Conservation (phyloP, 2,113 vertebrate genomes). For the Mus pahari region DNA sequence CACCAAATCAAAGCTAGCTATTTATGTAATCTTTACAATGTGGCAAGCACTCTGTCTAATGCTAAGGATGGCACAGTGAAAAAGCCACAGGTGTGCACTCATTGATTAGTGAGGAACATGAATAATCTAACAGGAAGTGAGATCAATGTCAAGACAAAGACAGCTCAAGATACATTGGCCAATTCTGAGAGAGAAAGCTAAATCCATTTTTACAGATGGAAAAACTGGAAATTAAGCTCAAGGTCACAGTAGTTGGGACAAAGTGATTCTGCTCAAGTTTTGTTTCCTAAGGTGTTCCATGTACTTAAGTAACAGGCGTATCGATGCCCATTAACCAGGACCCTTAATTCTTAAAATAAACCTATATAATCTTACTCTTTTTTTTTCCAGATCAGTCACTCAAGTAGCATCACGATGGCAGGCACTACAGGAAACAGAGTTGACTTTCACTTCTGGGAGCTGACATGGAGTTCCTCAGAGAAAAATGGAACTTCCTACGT, state of each 20-base stretch:
- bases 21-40: background rate
- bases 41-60: background rate
- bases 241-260: conserved; percentile 9
- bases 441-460: conserved; percentile 3
- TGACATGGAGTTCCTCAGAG: background rate
- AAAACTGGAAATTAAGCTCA: background rate
- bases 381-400: background rate
- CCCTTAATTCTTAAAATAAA: conserved; percentile 36
- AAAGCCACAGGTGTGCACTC: background rate
- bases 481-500: background rate
- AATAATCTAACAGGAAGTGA: background rate
- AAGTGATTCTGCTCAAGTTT: conserved; percentile 19
- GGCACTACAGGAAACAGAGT: background rate
- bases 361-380: background rate
- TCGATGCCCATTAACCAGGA: background rate
- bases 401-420: background rate
- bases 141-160: conserved; percentile 18
- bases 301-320: background rate
- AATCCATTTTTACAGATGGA: conserved; percentile 21
- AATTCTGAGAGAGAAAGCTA: conserved; percentile 47
- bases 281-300: background rate
- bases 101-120: background rate
- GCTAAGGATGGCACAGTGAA: background rate
- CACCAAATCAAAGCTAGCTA: background rate
- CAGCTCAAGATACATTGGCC: background rate